Percentiles rank a stretch among this genome's conserved stretches.
phyloP scores from a whole-genome alignment of 1,140 invertebrate genomes.

The Elysia chlorotica region DNA sequence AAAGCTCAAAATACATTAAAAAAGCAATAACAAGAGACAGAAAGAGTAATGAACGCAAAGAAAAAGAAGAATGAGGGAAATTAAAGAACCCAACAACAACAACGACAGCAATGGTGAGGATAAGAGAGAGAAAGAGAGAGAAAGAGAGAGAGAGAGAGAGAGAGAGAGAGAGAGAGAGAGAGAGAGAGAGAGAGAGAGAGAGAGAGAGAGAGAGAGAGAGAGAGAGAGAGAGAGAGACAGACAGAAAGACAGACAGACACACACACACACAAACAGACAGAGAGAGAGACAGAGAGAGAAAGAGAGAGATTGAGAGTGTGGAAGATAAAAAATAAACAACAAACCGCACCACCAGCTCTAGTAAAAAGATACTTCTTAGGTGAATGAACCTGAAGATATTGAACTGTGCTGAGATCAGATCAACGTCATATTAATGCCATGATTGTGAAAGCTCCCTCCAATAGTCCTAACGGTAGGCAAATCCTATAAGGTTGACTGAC shows the following conservation, averaged over 20 bases:
- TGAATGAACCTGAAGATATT: too few species aligned
- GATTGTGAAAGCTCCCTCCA: too few species aligned
- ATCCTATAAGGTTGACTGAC: too few species aligned
- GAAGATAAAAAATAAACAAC: not conserved
- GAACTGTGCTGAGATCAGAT: too few species aligned
- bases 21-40: not conserved
- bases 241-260: slow-evolving; percentile 20
- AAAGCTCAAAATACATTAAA: not conserved
- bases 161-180: slow-evolving; percentile 7
- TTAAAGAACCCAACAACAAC: too few species aligned
- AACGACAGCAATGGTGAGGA: too few species aligned
- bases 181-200: slow-evolving; percentile 18
- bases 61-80: not conserved
- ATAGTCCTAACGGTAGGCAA: too few species aligned
- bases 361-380: too few species aligned
- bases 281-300: slow-evolving; percentile 7
- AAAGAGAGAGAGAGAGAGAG: not conserved
- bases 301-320: not conserved
- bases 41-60: not conserved
- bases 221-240: slow-evolving; percentile 17
- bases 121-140: slow-evolving; percentile 1
- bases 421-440: too few species aligned
- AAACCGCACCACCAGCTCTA: too few species aligned
- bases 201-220: slow-evolving; percentile 28
- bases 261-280: not conserved